Evolutionary conservation across 2,888 invertebrate species (phyloP), one percentile per base, ranked within the genome.

Genomic region (Drosophila eohydei): DNA sequence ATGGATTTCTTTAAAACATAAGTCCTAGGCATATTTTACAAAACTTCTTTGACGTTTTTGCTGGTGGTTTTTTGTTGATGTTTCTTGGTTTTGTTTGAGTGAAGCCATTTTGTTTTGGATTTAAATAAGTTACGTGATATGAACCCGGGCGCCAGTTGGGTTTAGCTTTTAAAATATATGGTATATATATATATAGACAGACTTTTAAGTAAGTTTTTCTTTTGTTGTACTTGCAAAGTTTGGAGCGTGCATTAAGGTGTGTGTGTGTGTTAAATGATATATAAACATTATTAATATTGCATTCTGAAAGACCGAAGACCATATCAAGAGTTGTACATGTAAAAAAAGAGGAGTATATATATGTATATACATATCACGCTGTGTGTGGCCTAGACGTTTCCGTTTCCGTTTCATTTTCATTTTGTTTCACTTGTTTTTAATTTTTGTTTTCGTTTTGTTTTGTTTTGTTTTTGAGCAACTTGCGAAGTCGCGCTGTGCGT

Each of bases 401-500:
- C 71, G 70, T 70, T 62, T 68, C 46, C 44, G n/a, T 46, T 65
- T 32, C 63, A 32, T 61, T 36, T 56, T 26, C 14, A 26, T 36
- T 51, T 74, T 60, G 32, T 62, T 70, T 71, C 38, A 44, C 75
- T 83, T 63, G 64, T 70, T 50, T 54, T 43, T 64, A 62, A 34
- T 68, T 40, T 63, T 40, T 44, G n/a, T 54, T 61, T 16, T 55
- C 55, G 16, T 62, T 59, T 21, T 38, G 9, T 54, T 59, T 21
- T 38, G 9, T 54, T 52, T 70, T 26, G 14, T 46, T 56, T 71
- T 80, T 84, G 82, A 81, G 82, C 84, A 84, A 81, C 81, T 78
- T 85, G 74, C 75, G 67, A 76, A 87, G 82, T 87, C 83, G 84
- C 87, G 81, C 83, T 83, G 84, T 78, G 79, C 82, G 68, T 84